Base-by-base conservation (phyloP, 2,888 invertebrate species). In the Acleris holmiana region DNA sequence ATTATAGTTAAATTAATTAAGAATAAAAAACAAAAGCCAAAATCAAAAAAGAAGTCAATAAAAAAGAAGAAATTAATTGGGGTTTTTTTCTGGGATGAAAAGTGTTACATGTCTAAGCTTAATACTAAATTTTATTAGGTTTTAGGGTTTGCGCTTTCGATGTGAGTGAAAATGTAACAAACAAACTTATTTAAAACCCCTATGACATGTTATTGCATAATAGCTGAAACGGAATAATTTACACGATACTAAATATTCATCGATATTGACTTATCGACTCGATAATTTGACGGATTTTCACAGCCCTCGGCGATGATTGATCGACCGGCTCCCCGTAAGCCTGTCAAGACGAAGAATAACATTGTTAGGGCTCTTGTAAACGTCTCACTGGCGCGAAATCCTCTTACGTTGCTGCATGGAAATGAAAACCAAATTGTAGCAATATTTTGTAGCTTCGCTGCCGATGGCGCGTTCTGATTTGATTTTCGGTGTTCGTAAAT, bases 321-420 rank as follows among this genome's bases (percentile, higher is more conserved):
- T 91, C 84, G 83, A 77, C 73, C 78, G 77, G 80, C 79, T 84
- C 78, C 78, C 83, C 73, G 75, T 77, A 78, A 79, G 85, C 86
- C 86, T 88, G 89, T 88, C 88, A 88, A 82, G 83, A 72, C 84
- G 82, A 85, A 89, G 88, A 91, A 92, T 89, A 91, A 91, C 89
- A 89, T 86, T 91, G 89, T 88, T 86, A 86, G 80, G 77, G 81
- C 83, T 79, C 86, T 86, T 88, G 89, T 91, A 88, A 88, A 86
- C 84, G 85, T 85, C 84, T 86, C 82, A 81, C 77, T 82, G 83
- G 78, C 73, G 81, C 82, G 70, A 85, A 89, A 89, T 88, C 86
- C 85, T 84, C 85, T 88, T 85, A 88, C 78, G 74, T 61, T 67
- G 71, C 69, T 73, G 73, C 72, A 70, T 72, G 76, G 75, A 75